Percentiles rank a stretch among this genome's conserved stretches.
phyloP scores from a whole-genome alignment of 1,140 invertebrate species.

The Drosophila punjabiensis region DNA sequence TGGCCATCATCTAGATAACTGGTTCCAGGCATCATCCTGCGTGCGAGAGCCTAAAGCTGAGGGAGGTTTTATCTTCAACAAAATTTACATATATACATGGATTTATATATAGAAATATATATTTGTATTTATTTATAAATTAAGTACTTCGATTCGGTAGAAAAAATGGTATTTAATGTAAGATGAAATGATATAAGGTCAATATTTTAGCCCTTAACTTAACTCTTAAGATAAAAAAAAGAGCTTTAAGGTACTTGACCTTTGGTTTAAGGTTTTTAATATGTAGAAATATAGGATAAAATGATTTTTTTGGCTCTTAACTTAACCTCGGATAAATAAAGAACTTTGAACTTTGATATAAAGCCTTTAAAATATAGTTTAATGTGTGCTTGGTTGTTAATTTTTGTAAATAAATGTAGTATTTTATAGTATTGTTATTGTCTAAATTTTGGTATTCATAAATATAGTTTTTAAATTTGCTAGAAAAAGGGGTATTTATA shows the following conservation, averaged over 20 bases:
- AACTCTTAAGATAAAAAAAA: background rate
- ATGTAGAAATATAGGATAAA: too few species aligned
- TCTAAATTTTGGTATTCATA: too few species aligned
- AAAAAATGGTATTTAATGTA: background rate
- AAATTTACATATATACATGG: conserved; percentile 1
- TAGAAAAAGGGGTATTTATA: too few species aligned
- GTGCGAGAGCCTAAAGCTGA: background rate
- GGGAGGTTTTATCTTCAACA: too few species aligned
- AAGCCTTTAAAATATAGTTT: too few species aligned
- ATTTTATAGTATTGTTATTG: too few species aligned
- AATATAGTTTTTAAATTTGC: too few species aligned
- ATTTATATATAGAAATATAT: background rate
- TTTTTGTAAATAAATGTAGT: too few species aligned
- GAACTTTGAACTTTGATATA: too few species aligned
- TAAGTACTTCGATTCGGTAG: background rate
- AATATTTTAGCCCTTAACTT: background rate
- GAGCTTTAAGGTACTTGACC: background rate
- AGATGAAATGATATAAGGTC: background rate
- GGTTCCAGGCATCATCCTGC: conserved; percentile 13
- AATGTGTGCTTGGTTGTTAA: too few species aligned
- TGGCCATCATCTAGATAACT: conserved; percentile 31
- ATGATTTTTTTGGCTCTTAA: too few species aligned
- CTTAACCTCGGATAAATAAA: too few species aligned
- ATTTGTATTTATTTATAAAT: background rate
- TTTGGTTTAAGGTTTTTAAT: background rate